phyloP scores from a whole-genome alignment of 2,888 invertebrate genomes.

The Latrodectus hesperus region DNA sequence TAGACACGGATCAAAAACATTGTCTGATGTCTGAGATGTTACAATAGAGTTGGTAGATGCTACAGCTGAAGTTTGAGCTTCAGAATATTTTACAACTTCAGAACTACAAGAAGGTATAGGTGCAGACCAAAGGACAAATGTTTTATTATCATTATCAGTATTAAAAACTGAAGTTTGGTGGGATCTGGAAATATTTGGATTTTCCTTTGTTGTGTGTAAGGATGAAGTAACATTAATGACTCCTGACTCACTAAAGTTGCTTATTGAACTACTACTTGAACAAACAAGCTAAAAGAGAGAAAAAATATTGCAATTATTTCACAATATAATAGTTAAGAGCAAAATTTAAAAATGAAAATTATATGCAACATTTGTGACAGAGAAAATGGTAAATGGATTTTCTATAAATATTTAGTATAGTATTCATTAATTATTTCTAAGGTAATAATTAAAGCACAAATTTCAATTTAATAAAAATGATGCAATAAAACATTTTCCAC shows the following conservation, averaged over 20 bases:
- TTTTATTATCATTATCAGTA: conserved; percentile 12
- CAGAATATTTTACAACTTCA: not conserved
- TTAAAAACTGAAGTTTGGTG: not conserved
- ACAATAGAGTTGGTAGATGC: not conserved
- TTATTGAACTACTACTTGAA: too few species aligned
- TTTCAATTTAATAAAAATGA: too few species aligned
- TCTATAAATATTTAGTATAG: too few species aligned
- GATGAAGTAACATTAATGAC: conserved; percentile 16
- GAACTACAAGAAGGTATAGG: conserved; percentile 10
- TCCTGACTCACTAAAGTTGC: not conserved
- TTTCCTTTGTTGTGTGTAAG: not conserved
- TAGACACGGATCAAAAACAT: not conserved
- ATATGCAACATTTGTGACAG: too few species aligned
- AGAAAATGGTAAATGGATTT: too few species aligned
- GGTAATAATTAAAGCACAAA: too few species aligned
- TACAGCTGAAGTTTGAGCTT: not conserved
- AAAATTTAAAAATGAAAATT: too few species aligned
- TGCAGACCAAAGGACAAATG: not conserved
- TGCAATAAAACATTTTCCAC: too few species aligned
- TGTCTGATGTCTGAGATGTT: not conserved
- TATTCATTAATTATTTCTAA: too few species aligned
- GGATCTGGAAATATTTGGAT: not conserved
- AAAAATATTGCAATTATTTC: too few species aligned
- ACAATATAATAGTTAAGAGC: too few species aligned
- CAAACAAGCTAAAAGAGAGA: too few species aligned